These are phyloP conservation scores for Bombus pascuorum DNA, from an alignment of 1,140 invertebrate species.

Conservation along the genomic window DNA sequence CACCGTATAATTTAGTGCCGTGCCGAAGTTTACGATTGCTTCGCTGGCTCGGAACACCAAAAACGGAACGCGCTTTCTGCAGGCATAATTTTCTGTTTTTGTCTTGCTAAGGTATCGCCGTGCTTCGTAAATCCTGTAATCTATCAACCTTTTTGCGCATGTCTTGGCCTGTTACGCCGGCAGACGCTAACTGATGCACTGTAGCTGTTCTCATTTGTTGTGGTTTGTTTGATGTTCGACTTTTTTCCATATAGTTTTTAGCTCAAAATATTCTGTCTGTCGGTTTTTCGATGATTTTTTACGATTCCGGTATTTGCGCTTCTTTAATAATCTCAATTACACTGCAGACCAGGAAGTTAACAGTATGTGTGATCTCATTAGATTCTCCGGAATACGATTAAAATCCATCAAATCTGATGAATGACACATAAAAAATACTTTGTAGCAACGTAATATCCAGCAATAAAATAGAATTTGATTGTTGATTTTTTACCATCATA, in stretches of 20 bases:
- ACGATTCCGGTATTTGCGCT: not conserved
- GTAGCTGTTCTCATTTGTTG: not conserved
- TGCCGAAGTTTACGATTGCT: conserved; percentile 41
- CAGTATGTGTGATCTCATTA: no score
- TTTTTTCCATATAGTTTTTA: not conserved
- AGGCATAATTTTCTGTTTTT: conserved; percentile 26
- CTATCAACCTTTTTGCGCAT: conserved; percentile 15
- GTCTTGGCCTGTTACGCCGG: not conserved
- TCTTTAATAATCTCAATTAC: not conserved
- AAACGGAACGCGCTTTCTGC: conserved; percentile 30
- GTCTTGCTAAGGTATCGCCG: conserved; percentile 4
- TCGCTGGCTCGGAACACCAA: conserved; percentile 17
- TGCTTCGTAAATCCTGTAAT: conserved; percentile 20
- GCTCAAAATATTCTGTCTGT: not conserved
- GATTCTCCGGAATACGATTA: no score
- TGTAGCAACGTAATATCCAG: no score
- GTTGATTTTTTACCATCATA: no score
- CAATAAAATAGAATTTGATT: no score
- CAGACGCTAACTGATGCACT: not conserved
- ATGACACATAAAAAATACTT: no score
- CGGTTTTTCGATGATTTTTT: not conserved
- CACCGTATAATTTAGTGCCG: conserved; percentile 50
- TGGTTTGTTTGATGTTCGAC: not conserved
- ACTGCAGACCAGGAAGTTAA: not conserved
- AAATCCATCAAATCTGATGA: no score